Conservation (phyloP, 2,797 vertebrate genomes). For the Enoplosus armatus region DNA sequence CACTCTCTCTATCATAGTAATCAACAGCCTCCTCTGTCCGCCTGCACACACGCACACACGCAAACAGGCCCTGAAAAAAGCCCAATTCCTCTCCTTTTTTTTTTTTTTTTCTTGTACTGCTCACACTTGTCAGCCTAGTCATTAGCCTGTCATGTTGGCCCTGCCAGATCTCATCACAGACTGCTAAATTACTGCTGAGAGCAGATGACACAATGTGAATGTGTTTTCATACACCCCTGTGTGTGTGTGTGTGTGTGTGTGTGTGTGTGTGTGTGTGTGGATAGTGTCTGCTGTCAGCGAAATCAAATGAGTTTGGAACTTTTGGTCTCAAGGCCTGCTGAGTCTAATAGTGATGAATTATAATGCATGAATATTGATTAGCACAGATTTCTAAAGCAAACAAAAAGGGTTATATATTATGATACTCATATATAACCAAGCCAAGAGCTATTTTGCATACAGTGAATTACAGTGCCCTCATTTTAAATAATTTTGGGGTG, state of each 20-base stretch:
- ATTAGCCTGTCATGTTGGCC: conserved; percentile 73
- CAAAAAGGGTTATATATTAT: no score
- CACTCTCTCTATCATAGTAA: conserved; percentile 73
- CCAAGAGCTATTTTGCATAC: background rate
- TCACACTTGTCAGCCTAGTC: conserved; percentile 68
- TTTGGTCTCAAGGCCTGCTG: background rate
- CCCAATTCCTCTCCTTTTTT: background rate
- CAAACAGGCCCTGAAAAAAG: conserved; percentile 8
- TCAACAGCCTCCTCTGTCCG: conserved; percentile 66
- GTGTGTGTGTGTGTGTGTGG: background rate
- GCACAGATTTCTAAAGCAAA: background rate
- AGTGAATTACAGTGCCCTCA: background rate
- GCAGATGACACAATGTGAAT: conserved; percentile 45
- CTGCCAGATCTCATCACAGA: conserved; percentile 65
- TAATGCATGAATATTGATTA: background rate
- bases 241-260: conserved; percentile 25
- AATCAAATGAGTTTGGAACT: conserved; percentile 2
- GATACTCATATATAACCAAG: no score
- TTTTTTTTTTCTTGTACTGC: conserved; percentile 42
- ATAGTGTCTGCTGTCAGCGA: conserved; percentile 17
- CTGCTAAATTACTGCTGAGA: conserved; percentile 64
- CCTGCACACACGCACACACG: conserved; percentile 19
- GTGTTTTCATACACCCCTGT: conserved; percentile 13
- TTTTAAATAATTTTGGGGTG: background rate
- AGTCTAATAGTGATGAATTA: background rate